Evolutionary conservation across 2,888 invertebrate species (phyloP), one percentile per base, ranked within the genome.

Genomic region (Synergus itoensis): DNA sequence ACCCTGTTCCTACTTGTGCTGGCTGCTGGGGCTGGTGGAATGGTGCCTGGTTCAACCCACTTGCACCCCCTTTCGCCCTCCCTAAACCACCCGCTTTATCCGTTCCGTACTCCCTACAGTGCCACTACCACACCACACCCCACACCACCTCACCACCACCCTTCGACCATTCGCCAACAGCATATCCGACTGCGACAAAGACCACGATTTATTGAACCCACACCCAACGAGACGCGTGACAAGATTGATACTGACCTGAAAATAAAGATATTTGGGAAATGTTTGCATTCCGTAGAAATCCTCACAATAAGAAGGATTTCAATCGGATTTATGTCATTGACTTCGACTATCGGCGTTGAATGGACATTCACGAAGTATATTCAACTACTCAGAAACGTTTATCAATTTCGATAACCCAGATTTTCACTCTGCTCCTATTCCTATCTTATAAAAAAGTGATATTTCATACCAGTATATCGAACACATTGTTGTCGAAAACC

Each of bases 151-250:
- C 77, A 63, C 62, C 14, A 62, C 53, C 36, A 16, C 43, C 77
- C 77, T 77, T 78, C 43, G n/a, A 45, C 43, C 48, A 78, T 62
- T 64, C 18, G 16, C 73, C 11, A 45, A 77, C 78, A 53, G 62
- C 77, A 64, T 67, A 76, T 77, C 65, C 67, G 75, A 28, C 77
- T 78, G 64, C 69, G 43, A 65, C 77, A 79, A 81, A 79, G 76
- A 36, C 79, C 18, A 53, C 78, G 81, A 82, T 86, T 85, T 86
- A 86, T 85, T 64, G 67, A 65, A n/a, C 60, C 28, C 65, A 36
- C 77, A 60, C 64, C 73, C 63, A 79, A 79, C 64, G 62, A 41
- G 76, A 53, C 53, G 73, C 73, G 77, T 75, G 78, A 75, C 65
- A 69, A 80, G 77, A 83, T 80, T 80, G 82, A 81, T 83, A 83